Percentiles rank a stretch among this genome's conserved stretches.
These are phyloP conservation scores for Pelusios castaneus DNA, from an alignment of 2,113 vertebrate genomes.

Conservation along the genomic window DNA sequence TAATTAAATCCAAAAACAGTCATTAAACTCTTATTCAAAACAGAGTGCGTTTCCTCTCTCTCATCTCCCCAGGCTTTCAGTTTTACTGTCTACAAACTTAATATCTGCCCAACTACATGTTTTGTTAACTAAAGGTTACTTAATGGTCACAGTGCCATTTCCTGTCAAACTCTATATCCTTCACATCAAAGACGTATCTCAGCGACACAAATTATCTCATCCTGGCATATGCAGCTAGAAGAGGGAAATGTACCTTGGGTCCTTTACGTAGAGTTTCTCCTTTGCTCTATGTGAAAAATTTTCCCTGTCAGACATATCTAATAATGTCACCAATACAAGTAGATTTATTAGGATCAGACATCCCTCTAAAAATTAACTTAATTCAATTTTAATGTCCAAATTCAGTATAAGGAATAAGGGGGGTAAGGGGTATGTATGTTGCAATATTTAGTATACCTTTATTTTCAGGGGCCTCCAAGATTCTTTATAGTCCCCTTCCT, in stretches of 20 bases:
- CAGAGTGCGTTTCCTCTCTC: neutral
- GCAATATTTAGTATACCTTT: neutral
- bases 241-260: neutral
- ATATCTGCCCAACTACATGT: neutral
- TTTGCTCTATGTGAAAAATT: neutral
- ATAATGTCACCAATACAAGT: neutral
- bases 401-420: neutral
- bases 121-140: constrained; percentile 1
- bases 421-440: neutral
- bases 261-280: neutral
- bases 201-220: neutral
- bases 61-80: neutral
- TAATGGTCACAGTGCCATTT: neutral
- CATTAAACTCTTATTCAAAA: neutral
- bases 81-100: neutral
- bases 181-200: neutral
- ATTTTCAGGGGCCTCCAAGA: neutral
- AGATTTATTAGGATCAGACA: neutral
- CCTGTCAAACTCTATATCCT: neutral
- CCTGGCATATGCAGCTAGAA: neutral
- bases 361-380: neutral
- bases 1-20: neutral
- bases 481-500: neutral
- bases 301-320: neutral
- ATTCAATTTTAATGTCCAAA: constrained; percentile 8